Evolutionary conservation across 2,113 vertebrate species (phyloP).

Genomic region (Ochotona princeps): DNA sequence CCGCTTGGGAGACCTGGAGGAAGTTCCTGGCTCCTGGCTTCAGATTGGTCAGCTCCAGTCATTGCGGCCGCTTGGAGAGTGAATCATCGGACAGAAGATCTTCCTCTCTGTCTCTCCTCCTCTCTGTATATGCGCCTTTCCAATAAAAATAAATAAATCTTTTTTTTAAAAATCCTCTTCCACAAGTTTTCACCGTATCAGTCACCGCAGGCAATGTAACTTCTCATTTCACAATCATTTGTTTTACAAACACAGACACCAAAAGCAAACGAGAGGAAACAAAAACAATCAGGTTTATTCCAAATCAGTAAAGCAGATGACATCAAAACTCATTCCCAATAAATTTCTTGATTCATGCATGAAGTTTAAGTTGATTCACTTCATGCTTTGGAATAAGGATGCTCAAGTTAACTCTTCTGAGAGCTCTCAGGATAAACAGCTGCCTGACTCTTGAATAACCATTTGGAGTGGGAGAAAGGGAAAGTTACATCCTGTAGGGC

Average conservation of each 20-base stretch:
- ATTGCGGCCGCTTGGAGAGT: too few relatives aligned
- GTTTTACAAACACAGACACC: slow-evolving; percentile 50
- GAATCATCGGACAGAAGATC: too few relatives aligned
- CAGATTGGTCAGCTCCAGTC: too few relatives aligned
- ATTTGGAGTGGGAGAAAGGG: slow-evolving; percentile 68
- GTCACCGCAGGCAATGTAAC: neutral
- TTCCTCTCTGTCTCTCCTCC: too few relatives aligned
- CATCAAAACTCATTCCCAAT: slow-evolving; percentile 36
- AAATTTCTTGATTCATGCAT: slow-evolving; percentile 50
- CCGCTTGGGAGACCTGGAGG: too few relatives aligned
- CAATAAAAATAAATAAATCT: too few relatives aligned
- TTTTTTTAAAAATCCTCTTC: neutral
- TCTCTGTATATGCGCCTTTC: too few relatives aligned
- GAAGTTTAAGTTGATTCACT: slow-evolving; percentile 53
- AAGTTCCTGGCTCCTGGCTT: too few relatives aligned
- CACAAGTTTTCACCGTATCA: neutral
- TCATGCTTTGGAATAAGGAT: slow-evolving; percentile 43
- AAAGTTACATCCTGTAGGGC: slow-evolving; percentile 65
- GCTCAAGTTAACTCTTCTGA: slow-evolving; percentile 50
- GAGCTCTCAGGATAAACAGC: neutral
- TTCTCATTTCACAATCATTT: slow-evolving; percentile 59
- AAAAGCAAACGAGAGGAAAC: slow-evolving; percentile 41
- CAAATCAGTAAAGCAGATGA: slow-evolving; percentile 39
- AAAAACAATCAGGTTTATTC: slow-evolving; percentile 9
- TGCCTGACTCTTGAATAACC: slow-evolving; percentile 65